Conservation (phyloP, 1,140 invertebrate genomes). For the Drosophila azteca region DNA sequence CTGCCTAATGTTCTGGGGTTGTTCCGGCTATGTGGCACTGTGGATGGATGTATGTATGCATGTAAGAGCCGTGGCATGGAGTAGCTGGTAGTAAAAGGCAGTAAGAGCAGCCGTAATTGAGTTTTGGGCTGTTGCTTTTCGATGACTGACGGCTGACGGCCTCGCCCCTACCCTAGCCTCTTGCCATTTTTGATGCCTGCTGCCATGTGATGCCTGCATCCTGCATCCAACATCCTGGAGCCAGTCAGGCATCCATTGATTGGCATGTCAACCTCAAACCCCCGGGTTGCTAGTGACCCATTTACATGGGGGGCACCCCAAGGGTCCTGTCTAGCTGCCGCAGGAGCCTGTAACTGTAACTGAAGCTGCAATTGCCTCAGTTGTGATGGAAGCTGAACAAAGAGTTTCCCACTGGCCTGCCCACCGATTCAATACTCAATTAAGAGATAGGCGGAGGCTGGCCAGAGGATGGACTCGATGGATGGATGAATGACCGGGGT, state of each 20-base stretch:
- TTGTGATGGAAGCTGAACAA: slow-evolving; percentile 3
- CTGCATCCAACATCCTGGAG: slow-evolving; percentile 7
- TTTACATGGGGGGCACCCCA: slow-evolving; percentile 19
- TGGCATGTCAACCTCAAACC: slow-evolving; percentile 16
- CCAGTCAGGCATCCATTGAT: slow-evolving; percentile 12
- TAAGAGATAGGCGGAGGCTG: slow-evolving; percentile 25
- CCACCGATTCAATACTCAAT: slow-evolving; percentile 39
- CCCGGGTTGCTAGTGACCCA: slow-evolving; percentile 32
- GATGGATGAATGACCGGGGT: slow-evolving; percentile 8
- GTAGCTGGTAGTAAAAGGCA: slow-evolving; percentile 10
- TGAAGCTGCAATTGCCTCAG: too few relatives aligned
- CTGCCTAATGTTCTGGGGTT: too few relatives aligned
- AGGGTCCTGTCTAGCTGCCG: not conserved
- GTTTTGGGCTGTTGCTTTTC: slow-evolving; percentile 73
- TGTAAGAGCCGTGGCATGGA: too few relatives aligned
- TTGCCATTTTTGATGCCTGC: slow-evolving; percentile 12
- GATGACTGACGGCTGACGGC: slow-evolving; percentile 53
- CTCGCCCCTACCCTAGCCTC: slow-evolving; percentile 4
- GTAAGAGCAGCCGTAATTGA: slow-evolving; percentile 60
- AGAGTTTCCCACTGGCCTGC: not conserved
- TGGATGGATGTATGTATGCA: too few relatives aligned
- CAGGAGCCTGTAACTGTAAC: too few relatives aligned
- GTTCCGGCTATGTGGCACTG: too few relatives aligned
- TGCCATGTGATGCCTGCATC: slow-evolving; percentile 2
- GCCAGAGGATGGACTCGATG: too few relatives aligned